Percentiles rank a stretch among this genome's conserved stretches.
These are phyloP conservation scores for Salvator merianae DNA, from an alignment of 2,113 vertebrate genomes.

Conservation along the genomic window DNA sequence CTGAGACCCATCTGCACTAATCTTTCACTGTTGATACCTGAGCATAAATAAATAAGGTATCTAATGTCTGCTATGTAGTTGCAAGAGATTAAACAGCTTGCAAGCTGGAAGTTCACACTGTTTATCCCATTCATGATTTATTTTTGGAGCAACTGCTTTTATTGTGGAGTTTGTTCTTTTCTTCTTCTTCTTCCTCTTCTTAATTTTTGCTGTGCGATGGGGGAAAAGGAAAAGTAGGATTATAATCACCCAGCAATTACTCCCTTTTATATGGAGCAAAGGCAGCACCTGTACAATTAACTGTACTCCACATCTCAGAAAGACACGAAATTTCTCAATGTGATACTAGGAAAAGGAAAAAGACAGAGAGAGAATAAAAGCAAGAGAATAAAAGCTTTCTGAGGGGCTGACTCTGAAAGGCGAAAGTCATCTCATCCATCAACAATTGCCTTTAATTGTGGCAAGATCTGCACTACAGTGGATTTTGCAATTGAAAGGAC, in stretches of 20 bases:
- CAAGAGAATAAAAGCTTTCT: not conserved
- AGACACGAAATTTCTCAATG: not conserved
- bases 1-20: conserved; percentile 38
- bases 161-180: not conserved
- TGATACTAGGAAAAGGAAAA: not conserved
- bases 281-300: conserved; percentile 30
- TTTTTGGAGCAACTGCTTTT: not conserved
- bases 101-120: conserved; percentile 11
- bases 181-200: not conserved
- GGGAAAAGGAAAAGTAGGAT: conserved; percentile 16
- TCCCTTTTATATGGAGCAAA: not conserved
- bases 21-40: conserved; percentile 32
- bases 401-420: conserved; percentile 5
- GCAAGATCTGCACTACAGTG: too few species aligned
- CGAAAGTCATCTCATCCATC: conserved; percentile 2
- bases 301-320: conserved; percentile 14
- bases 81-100: conserved; percentile 10
- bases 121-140: not conserved
- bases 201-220: not conserved
- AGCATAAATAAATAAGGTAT: conserved; percentile 31
- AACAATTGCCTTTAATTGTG: not conserved
- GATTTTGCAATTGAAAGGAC: too few species aligned
- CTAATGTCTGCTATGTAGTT: not conserved
- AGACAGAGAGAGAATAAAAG: not conserved
- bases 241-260: conserved; percentile 11